phyloP scores from a whole-genome alignment of 2,888 invertebrate genomes.

The Hartigia nigra region DNA sequence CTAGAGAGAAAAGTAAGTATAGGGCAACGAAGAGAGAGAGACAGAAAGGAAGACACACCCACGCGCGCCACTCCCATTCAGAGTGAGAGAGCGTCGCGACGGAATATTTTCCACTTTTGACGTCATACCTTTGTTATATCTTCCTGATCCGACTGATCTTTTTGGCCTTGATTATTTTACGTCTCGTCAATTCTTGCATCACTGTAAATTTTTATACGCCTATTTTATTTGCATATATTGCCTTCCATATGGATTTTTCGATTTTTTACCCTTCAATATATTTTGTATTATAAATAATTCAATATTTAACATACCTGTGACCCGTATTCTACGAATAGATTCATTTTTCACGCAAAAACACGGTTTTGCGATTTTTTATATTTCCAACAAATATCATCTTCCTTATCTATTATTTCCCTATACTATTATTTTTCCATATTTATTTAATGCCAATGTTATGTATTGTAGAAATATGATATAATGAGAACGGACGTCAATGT shows the following conservation, averaged over 20 bases:
- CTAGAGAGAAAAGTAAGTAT: background rate
- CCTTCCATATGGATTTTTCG: no score
- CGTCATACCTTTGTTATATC: background rate
- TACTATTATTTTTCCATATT: background rate
- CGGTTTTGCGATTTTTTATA: no score
- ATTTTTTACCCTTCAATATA: no score
- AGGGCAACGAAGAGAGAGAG: background rate
- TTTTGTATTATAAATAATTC: no score
- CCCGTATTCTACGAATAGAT: no score
- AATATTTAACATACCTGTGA: no score
- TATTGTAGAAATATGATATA: background rate
- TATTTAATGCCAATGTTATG: background rate
- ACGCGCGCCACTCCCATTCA: constrained; percentile 59
- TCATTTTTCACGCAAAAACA: no score
- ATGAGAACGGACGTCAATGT: background rate
- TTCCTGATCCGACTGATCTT: background rate
- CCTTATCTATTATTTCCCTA: background rate
- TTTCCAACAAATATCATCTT: no score
- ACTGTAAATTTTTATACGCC: background rate
- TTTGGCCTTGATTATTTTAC: no score
- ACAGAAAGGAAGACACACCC: constrained; percentile 51
- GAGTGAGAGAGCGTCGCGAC: constrained; percentile 27
- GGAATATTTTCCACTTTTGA: constrained; percentile 18
- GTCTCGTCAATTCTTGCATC: background rate
- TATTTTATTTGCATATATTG: no score